Evolutionary conservation across 2,888 invertebrate species (phyloP).

Genomic region (Heteromyza rotundicornis): DNA sequence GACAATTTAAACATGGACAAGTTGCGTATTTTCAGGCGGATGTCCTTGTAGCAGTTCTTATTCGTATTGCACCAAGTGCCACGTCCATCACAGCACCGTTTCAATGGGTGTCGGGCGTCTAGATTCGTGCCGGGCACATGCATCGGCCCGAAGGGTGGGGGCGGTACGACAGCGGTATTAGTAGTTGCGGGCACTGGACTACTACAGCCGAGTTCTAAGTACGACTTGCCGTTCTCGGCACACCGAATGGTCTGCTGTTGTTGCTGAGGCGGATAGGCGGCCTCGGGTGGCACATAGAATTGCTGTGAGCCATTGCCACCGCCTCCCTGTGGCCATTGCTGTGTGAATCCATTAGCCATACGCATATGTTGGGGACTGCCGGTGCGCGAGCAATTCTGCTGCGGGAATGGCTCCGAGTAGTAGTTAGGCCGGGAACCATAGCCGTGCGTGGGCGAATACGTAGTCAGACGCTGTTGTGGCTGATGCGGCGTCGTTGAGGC

Average conservation of each 20-base stretch:
- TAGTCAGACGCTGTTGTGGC: slow-evolving; percentile 33
- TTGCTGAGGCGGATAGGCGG: slow-evolving; percentile 31
- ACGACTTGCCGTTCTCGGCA: slow-evolving; percentile 89
- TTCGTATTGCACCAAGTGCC: slow-evolving; percentile 77
- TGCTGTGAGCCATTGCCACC: slow-evolving; percentile 36
- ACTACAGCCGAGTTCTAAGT: slow-evolving; percentile 80
- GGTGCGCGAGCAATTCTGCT: slow-evolving; percentile 62
- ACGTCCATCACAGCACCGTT: slow-evolving; percentile 74
- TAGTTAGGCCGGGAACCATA: slow-evolving; percentile 59
- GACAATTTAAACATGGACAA: slow-evolving; percentile 91
- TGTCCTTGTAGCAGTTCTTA: slow-evolving; percentile 82
- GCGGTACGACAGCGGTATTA: slow-evolving; percentile 24
- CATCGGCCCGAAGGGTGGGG: slow-evolving; percentile 29
- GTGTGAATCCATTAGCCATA: slow-evolving; percentile 43
- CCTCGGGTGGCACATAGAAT: slow-evolving; percentile 33
- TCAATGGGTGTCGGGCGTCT: slow-evolving; percentile 54
- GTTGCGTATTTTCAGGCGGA: slow-evolving; percentile 87
- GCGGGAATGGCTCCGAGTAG: slow-evolving; percentile 62
- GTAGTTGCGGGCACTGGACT: slow-evolving; percentile 48
- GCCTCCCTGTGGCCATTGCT: slow-evolving; percentile 43
- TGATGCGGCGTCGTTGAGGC: slow-evolving; percentile 28
- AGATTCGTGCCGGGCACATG: slow-evolving; percentile 36
- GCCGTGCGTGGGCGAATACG: slow-evolving; percentile 37
- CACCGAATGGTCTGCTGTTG: slow-evolving; percentile 81
- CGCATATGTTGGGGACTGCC: slow-evolving; percentile 65